Evolutionary conservation across 64 coral and sea anemone genomes (phyloP), one percentile per base, ranked within the genome.

Genomic region (Acropora yongei): DNA sequence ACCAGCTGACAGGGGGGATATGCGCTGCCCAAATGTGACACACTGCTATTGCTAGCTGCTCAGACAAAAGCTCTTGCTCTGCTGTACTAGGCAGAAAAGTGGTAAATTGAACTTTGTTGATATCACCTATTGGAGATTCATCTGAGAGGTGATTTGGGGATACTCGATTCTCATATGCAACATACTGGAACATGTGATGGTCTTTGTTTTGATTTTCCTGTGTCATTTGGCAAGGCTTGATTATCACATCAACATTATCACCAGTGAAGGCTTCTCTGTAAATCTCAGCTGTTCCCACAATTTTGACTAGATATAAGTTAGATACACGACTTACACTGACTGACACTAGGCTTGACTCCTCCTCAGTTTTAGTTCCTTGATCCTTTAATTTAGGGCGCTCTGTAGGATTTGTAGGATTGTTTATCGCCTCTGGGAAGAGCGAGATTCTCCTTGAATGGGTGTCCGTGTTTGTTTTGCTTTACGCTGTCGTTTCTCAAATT

Each of bases 1-100:
- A 82, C 92, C 92, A 93, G 10, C 51, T 13, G 45, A 89, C 58
- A 8, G 68, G 67, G 11, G 92, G 92, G 42, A 94, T 83, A n/a
- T 83, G 16, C 44, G 4, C 1, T 40, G 90, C 80, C 81, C 90
- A 86, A 43, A 7, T 85, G 0, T 92, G 16, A 1, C 90, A 69
- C 14, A 86, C 50, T 16, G 86, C 6, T 3, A 92, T 57, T 1
- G 76, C 71, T 43, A 92, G 39, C 13, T 92, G 49, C 1, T 86
- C 80, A 85, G 76, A 39, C 17, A 92, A 44, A 16, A 6, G 4
- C 8, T 18, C 55, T 74, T 92, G 90, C 51, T 85, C 90, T 14
- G 41, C n/a, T 3, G 49, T 50, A 92, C 20, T 86, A 2, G 90
- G 90, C 8, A 85, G 73, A 68, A 92, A 92, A 5, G 67, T 85